A percentile compares a stretch with the other conserved stretches of the same genome.
These are phyloP conservation scores for Aphelinus atriplicis DNA, from an alignment of 1,140 invertebrate genomes.

Conservation along the genomic window DNA sequence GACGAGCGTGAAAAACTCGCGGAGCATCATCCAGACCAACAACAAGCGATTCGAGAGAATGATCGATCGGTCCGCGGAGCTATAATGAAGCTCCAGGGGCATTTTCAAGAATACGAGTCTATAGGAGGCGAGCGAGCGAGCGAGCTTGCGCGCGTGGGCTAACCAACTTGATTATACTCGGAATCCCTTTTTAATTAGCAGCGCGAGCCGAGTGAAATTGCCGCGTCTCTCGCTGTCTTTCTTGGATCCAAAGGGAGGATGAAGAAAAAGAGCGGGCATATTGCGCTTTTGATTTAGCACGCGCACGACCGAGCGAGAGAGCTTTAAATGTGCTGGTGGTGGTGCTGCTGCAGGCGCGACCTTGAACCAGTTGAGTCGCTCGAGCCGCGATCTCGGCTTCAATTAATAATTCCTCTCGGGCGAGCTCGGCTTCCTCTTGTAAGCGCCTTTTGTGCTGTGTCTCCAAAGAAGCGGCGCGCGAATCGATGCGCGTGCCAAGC, in stretches of 20 bases:
- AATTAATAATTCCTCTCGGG: conserved; percentile 33
- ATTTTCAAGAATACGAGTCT: too few relatives aligned
- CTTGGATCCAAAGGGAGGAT: conserved; percentile 8
- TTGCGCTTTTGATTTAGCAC: conserved; percentile 33
- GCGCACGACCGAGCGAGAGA: conserved; percentile 35
- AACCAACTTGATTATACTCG: not conserved
- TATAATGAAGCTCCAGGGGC: too few relatives aligned
- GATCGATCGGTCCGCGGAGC: too few relatives aligned
- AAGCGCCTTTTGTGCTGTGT: conserved; percentile 35
- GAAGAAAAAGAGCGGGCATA: conserved; percentile 19
- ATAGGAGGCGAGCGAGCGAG: too few relatives aligned
- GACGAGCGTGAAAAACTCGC: too few relatives aligned
- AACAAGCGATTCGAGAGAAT: too few relatives aligned
- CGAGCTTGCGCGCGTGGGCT: too few relatives aligned
- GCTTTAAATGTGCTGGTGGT: conserved; percentile 34
- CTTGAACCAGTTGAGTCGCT: conserved; percentile 47
- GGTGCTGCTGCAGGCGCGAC: conserved; percentile 9
- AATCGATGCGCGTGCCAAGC: too few relatives aligned
- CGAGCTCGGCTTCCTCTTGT: conserved; percentile 32
- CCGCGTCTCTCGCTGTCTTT: too few relatives aligned
- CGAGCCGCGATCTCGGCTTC: conserved; percentile 28
- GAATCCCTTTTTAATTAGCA: conserved; percentile 27
- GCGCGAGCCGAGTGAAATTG: conserved; percentile 19
- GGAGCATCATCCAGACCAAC: too few relatives aligned
- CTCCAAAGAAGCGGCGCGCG: too few relatives aligned